Conservation (phyloP, 2,797 vertebrate genomes). For the Thamnophis elegans region DNA sequence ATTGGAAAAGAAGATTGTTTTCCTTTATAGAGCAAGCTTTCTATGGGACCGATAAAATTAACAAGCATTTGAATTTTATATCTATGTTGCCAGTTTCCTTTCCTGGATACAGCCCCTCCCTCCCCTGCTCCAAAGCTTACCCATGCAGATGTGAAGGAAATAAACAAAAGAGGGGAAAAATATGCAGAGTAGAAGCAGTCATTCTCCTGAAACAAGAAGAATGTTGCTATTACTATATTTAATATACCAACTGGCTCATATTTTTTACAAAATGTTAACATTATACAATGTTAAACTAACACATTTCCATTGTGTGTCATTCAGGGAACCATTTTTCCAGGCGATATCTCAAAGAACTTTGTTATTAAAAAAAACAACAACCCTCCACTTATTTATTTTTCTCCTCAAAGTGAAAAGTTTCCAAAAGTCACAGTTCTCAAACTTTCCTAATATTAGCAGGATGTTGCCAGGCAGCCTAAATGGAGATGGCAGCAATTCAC, state of each 20-base stretch:
- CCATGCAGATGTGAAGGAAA: neutral
- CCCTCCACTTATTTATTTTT: constrained; percentile 2
- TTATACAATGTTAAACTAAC: neutral
- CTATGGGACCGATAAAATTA: neutral
- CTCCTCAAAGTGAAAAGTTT: constrained; percentile 43
- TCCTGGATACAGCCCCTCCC: neutral
- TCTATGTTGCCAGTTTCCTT: neutral
- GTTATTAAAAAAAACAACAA: constrained; percentile 30
- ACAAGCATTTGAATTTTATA: neutral
- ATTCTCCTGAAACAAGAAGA: neutral
- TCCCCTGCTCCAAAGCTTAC: neutral
- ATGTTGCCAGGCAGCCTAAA: constrained; percentile 63
- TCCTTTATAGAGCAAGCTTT: neutral
- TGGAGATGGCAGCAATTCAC: constrained; percentile 25
- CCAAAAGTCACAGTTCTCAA: constrained; percentile 57
- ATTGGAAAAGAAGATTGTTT: neutral
- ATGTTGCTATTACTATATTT: neutral
- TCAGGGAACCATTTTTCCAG: neutral
- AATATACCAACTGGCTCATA: neutral
- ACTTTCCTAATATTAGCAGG: constrained; percentile 69
- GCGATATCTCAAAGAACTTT: neutral
- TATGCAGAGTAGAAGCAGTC: neutral
- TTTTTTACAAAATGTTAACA: neutral
- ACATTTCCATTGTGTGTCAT: neutral
- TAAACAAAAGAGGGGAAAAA: neutral